Conservation (phyloP, 1,140 invertebrate genomes). For the Gryon sp. region DNA sequence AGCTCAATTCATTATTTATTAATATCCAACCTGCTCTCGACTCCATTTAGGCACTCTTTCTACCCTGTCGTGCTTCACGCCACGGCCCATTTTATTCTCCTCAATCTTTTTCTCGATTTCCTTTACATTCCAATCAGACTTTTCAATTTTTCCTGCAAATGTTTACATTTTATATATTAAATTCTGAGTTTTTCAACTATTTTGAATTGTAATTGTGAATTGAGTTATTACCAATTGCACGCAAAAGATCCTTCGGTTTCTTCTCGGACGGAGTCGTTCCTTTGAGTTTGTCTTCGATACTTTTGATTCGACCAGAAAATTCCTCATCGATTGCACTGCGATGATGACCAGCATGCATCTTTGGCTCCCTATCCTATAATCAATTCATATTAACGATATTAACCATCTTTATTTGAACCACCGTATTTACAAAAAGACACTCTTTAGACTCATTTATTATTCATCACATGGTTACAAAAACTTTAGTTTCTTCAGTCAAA, state of each 20-base stretch:
- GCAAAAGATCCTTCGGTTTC: constrained; percentile 91
- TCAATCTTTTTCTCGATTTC: constrained; percentile 94
- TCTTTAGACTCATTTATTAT: too few relatives aligned
- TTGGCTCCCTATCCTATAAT: constrained; percentile 84
- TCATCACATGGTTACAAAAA: too few relatives aligned
- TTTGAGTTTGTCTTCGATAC: constrained; percentile 84
- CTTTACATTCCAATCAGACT: constrained; percentile 95
- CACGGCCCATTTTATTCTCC: constrained; percentile 88
- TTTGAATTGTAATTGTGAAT: background rate
- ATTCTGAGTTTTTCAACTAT: too few relatives aligned
- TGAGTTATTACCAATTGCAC: constrained; percentile 85
- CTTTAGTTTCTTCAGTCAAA: too few relatives aligned
- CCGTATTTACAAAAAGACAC: too few relatives aligned
- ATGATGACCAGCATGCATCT: constrained; percentile 81
- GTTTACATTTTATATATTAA: background rate
- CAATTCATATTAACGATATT: too few relatives aligned
- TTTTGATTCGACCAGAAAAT: constrained; percentile 85
- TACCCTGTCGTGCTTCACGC: constrained; percentile 82
- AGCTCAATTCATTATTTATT: constrained; percentile 57
- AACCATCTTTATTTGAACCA: too few relatives aligned
- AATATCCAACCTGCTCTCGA: constrained; percentile 84
- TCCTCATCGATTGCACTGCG: constrained; percentile 83
- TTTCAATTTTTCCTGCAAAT: constrained; percentile 88
- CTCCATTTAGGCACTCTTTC: constrained; percentile 95
- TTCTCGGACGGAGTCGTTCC: constrained; percentile 83